A percentile compares a stretch with the other conserved stretches of the same genome.
Evolutionary conservation across 2,113 vertebrate genomes (phyloP).

Genomic region (Nettapus auritus): DNA sequence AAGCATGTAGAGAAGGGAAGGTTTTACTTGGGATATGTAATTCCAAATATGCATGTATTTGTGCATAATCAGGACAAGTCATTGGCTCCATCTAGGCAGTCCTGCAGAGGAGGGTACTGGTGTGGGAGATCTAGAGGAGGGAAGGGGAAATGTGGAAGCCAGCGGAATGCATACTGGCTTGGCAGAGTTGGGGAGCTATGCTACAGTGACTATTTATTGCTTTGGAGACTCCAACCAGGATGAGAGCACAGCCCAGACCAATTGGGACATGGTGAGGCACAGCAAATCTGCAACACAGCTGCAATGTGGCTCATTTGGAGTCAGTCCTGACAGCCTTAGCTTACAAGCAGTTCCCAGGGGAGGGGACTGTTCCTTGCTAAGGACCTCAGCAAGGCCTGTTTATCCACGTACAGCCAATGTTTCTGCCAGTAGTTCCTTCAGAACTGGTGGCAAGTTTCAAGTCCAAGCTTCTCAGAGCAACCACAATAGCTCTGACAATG

Average conservation of each 20-base stretch:
- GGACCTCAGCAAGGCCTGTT: fast-evolving
- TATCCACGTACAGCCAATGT: not conserved
- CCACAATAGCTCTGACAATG: not conserved
- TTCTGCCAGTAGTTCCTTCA: not conserved
- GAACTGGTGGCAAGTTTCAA: not conserved
- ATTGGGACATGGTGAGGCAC: too few relatives aligned
- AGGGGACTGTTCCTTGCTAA: fast-evolving
- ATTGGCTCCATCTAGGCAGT: not conserved
- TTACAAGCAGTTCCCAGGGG: not conserved
- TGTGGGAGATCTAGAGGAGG: not conserved
- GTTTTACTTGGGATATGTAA: not conserved
- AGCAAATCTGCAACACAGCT: not conserved
- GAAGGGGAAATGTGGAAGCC: not conserved
- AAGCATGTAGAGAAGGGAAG: not conserved
- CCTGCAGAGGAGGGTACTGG: not conserved
- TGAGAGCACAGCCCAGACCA: not conserved
- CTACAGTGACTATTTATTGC: not conserved
- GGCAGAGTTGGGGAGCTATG: not conserved
- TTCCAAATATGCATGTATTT: not conserved
- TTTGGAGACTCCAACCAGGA: not conserved
- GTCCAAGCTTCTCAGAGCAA: not conserved
- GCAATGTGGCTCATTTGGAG: not conserved
- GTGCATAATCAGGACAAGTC: not conserved
- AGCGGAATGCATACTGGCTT: not conserved
- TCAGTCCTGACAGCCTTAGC: not conserved